These are phyloP conservation scores for Bombylius discolor DNA, from an alignment of 2,888 invertebrate species.

Conservation along the genomic window DNA sequence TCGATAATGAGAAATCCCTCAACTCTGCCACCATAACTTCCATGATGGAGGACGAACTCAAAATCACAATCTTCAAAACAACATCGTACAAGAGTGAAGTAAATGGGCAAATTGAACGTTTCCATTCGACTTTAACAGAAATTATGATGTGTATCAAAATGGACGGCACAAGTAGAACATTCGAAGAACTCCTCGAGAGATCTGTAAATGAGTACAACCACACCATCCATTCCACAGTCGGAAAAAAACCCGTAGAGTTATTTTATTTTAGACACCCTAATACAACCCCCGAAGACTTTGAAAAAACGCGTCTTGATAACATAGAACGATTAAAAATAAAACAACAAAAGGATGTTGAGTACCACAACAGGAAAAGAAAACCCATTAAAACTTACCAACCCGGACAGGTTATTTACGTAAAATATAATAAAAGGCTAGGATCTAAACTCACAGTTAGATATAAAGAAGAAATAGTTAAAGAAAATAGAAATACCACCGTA, in stretches of 20 bases:
- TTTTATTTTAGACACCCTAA: neutral
- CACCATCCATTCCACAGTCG: neutral
- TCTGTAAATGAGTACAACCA: slow-evolving; percentile 2
- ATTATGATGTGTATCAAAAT: slow-evolving; percentile 2
- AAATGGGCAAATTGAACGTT: slow-evolving; percentile 4
- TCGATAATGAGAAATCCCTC: slow-evolving; percentile 7
- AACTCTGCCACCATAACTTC: slow-evolving; percentile 1
- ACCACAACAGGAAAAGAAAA: neutral
- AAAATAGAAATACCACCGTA: neutral
- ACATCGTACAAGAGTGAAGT: slow-evolving; percentile 7
- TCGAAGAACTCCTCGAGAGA: neutral
- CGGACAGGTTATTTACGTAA: slow-evolving; percentile 7
- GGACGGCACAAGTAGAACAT: neutral
- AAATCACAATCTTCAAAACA: neutral
- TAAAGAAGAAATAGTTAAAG: neutral
- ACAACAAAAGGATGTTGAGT: neutral
- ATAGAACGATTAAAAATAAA: slow-evolving; percentile 8
- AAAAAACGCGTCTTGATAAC: slow-evolving; percentile 5
- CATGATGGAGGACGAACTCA: slow-evolving; percentile 3
- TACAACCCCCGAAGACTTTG: slow-evolving; percentile 8
- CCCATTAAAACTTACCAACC: slow-evolving; percentile 7
- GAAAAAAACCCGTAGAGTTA: neutral
- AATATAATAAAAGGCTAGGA: neutral
- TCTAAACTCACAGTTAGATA: slow-evolving; percentile 13
- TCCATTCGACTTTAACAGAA: slow-evolving; percentile 8